Evolutionary conservation across 1,140 invertebrate species (phyloP).

Genomic region (Melanaphis sacchari): DNA sequence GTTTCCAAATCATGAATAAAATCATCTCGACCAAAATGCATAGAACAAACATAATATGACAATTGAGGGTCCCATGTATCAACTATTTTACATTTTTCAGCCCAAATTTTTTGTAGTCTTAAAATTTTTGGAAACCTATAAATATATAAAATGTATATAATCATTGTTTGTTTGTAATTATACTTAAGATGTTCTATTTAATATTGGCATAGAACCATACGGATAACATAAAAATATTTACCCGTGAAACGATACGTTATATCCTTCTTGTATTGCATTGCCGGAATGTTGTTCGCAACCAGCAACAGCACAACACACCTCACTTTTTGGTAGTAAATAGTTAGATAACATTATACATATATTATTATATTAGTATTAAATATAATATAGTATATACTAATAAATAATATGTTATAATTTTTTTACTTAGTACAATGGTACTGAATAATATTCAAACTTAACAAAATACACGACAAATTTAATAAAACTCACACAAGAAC

Average conservation of each 20-base stretch:
- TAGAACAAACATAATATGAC: background rate
- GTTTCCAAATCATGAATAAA: background rate
- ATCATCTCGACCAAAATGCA: background rate
- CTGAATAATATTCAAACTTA: too few species aligned
- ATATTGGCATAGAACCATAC: too few species aligned
- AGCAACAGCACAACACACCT: background rate
- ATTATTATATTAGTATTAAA: too few species aligned
- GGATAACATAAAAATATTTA: too few species aligned
- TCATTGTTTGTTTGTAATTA: background rate
- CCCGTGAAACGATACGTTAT: background rate
- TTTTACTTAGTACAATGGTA: too few species aligned
- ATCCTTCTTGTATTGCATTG: background rate
- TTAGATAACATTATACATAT: too few species aligned
- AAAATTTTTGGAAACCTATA: background rate
- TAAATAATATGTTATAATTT: too few species aligned
- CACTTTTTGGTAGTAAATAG: background rate
- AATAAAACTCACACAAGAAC: too few species aligned
- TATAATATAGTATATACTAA: too few species aligned
- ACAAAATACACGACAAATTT: too few species aligned
- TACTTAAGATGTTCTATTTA: too few species aligned
- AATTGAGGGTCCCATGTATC: background rate
- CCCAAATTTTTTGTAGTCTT: background rate
- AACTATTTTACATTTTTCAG: background rate
- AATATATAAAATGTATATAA: background rate
- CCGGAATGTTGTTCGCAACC: background rate